Evolutionary conservation across 1,140 invertebrate species (phyloP).

Genomic region (Oreohelix idahoensis): DNA sequence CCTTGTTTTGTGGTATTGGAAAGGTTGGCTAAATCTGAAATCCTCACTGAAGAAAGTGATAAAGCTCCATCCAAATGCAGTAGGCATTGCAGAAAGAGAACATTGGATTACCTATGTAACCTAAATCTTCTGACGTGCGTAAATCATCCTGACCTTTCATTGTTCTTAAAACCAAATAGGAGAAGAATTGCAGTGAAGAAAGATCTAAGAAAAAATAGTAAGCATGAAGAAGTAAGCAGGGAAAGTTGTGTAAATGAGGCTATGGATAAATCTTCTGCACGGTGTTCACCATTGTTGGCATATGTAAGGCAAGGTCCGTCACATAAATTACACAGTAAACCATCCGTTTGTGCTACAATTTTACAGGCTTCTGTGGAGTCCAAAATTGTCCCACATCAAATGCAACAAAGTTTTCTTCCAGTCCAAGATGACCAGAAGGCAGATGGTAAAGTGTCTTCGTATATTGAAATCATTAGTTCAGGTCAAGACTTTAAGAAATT

Average conservation of each 20-base stretch:
- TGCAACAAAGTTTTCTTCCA: not conserved
- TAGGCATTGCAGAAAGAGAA: constrained; percentile 27
- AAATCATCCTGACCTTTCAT: not conserved
- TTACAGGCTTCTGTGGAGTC: not conserved
- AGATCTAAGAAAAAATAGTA: not conserved
- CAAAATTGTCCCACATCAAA: not conserved
- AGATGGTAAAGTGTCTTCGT: not conserved
- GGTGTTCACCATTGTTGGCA: not conserved
- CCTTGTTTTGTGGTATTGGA: constrained; percentile 33
- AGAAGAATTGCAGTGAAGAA: not conserved
- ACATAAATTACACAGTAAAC: not conserved
- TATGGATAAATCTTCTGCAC: not conserved
- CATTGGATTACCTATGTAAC: constrained; percentile 20
- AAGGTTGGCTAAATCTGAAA: not conserved
- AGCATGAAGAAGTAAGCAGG: not conserved
- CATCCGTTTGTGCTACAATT: not conserved
- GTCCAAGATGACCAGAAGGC: not conserved
- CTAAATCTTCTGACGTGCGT: constrained; percentile 15
- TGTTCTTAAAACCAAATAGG: not conserved
- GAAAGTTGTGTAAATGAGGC: not conserved
- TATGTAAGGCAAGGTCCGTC: not conserved
- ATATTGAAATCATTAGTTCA: not conserved
- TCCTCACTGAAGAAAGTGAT: not conserved
- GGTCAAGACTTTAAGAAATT: not conserved
- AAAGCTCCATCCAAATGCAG: constrained; percentile 18